Percentiles rank a stretch among this genome's conserved stretches.
phyloP scores from a whole-genome alignment of 2,113 vertebrate species.

The Hyaena hyaena region DNA sequence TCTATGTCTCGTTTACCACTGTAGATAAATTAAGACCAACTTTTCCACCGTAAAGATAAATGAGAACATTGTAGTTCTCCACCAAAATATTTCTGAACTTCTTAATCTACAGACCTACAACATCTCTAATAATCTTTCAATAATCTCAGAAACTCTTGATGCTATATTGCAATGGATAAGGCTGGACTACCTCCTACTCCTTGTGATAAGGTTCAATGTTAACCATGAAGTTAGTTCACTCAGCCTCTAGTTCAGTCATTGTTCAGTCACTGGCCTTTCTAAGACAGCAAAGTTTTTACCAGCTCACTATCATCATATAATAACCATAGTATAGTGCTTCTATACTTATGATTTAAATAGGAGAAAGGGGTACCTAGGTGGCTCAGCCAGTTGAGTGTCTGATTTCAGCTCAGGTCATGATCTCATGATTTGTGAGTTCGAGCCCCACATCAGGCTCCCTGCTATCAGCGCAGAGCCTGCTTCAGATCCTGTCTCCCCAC shows the following conservation, averaged over 20 bases:
- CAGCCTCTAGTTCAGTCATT: background rate
- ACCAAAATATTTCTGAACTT: slow-evolving; percentile 6
- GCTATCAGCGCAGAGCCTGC: no score
- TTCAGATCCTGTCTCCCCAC: no score
- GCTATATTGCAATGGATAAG: background rate
- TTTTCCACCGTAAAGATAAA: background rate
- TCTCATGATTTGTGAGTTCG: no score
- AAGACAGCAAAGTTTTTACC: background rate
- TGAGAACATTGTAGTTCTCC: background rate
- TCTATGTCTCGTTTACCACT: background rate
- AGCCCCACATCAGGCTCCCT: no score
- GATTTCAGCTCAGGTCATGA: no score
- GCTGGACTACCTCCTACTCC: background rate
- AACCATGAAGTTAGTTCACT: background rate
- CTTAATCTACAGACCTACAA: background rate
- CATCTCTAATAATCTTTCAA: background rate
- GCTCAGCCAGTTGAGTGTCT: no score
- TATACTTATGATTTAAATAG: background rate
- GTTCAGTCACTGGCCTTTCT: background rate
- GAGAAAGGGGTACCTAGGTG: background rate
- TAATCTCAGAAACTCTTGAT: background rate
- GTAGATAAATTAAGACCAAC: background rate
- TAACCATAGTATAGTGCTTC: background rate
- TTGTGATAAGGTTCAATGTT: background rate
- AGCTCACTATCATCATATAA: background rate